Percentiles rank a stretch among this genome's conserved stretches.
Conservation (phyloP, 2,888 invertebrate genomes). For the Drosophila nr. medialis region DNA sequence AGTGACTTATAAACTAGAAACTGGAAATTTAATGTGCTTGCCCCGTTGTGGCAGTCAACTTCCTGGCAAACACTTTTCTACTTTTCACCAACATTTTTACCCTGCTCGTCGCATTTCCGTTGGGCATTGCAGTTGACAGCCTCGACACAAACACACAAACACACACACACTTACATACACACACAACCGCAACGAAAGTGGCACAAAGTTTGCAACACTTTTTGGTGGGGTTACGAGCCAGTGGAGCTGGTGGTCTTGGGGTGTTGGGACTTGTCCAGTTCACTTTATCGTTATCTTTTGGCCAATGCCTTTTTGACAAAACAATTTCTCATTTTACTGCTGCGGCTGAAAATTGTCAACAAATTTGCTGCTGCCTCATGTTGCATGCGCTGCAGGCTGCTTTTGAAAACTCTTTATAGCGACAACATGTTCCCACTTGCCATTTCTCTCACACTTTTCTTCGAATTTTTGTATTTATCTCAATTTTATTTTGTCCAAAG, state of each 20-base stretch:
- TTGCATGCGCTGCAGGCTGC: slow-evolving; percentile 48
- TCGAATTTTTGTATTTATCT: background rate
- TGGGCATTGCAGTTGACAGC: slow-evolving; percentile 80
- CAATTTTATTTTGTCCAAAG: background rate
- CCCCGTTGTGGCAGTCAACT: slow-evolving; percentile 66
- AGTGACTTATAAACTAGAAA: slow-evolving; percentile 79
- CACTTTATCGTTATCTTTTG: slow-evolving; percentile 60
- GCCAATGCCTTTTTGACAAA: slow-evolving; percentile 74
- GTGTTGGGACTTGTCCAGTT: slow-evolving; percentile 7
- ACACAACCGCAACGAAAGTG: slow-evolving; percentile 70
- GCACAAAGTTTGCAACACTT: slow-evolving; percentile 79
- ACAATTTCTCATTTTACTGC: slow-evolving; percentile 76
- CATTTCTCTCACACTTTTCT: background rate
- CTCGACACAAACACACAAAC: slow-evolving; percentile 33
- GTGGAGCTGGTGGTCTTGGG: background rate
- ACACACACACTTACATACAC: slow-evolving; percentile 13
- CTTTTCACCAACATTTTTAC: slow-evolving; percentile 69
- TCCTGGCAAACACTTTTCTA: slow-evolving; percentile 72
- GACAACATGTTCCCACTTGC: slow-evolving; percentile 5
- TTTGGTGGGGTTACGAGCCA: slow-evolving; percentile 5
- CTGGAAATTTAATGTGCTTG: slow-evolving; percentile 75
- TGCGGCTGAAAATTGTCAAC: slow-evolving; percentile 75
- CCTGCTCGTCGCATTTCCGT: slow-evolving; percentile 74
- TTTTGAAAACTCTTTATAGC: slow-evolving; percentile 3
- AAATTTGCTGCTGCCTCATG: slow-evolving; percentile 64